Conservation (phyloP, 2,113 vertebrate genomes). For the Phocoena phocoena region DNA sequence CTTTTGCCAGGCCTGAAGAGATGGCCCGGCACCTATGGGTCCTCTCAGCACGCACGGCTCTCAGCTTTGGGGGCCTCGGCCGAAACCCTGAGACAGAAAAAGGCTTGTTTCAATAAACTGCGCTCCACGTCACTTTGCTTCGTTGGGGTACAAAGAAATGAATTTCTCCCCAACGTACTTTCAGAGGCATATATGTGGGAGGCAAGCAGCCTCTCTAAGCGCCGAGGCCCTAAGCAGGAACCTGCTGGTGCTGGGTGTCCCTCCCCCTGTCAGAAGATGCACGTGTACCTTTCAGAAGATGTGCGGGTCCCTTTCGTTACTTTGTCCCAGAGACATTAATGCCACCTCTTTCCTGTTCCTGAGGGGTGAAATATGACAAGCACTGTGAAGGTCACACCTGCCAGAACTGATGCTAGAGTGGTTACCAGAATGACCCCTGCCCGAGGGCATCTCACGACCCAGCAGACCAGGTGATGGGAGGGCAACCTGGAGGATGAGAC, state of each 20-base stretch:
- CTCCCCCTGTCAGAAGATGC: accelerated
- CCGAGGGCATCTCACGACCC: accelerated
- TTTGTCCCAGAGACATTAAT: not conserved
- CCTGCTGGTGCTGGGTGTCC: not conserved
- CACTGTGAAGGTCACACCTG: accelerated
- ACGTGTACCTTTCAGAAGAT: not conserved
- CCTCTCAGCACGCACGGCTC: not conserved
- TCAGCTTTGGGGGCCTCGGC: too few relatives aligned
- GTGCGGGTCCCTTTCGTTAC: not conserved
- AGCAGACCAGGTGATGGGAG: too few relatives aligned
- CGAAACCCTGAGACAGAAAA: not conserved
- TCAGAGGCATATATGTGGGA: not conserved
- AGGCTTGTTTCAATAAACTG: not conserved
- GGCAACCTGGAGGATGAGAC: not conserved
- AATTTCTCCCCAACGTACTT: not conserved
- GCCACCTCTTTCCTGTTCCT: not conserved
- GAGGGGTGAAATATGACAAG: not conserved
- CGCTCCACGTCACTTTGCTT: not conserved
- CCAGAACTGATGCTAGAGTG: not conserved
- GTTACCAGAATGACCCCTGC: accelerated
- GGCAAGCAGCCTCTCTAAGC: not conserved
- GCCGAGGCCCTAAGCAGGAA: not conserved
- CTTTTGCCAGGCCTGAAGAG: too few relatives aligned
- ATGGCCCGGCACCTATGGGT: not conserved
- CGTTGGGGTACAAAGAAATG: not conserved